Base-by-base conservation (phyloP, 2,797 vertebrate species). In the Megaceryle alcyon region DNA sequence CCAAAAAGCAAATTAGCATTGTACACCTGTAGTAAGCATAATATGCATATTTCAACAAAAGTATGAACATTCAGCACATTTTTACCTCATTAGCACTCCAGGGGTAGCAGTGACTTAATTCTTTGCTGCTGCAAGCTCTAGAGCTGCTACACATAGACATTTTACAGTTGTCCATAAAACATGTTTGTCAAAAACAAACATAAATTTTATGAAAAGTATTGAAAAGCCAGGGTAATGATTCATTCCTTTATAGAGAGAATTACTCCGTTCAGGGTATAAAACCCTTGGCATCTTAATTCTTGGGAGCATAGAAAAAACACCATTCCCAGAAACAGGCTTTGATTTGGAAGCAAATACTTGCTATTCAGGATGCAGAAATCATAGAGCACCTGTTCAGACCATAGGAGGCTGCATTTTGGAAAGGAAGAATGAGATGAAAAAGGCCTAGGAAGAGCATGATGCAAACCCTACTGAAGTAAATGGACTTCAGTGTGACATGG, bases 31-130 rank as follows among this genome's bases (percentile, higher is more conserved):
- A 95, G 92, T 82, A 96, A 95, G 82, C 71, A 77, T 76, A 96
- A 91, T 92, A 88, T 66, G 79, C 92, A 51, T 94, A 65, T 91
- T 89, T 86, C 94, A 94, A 93, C 1, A 2, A 41, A 95, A 82
- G 80, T 93, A 75, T 96, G 95, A 97, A 77, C 82, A 87, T 93
- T 96, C 95, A 96, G 95, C 96, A 96, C 80, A 91, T 97, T 97
- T 97, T 95, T 86, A 72, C 80, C 80, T 96, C 92, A 94, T 97
- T 97, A 97, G 82, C 88, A 91, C 95, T 84, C 88, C 84, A 71
- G 94, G 91, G 59, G 89, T 89, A 86, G 76, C 81, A 88, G 63
- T 39, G 76, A 86, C 83, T 95, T 95, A 94, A 92, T 89, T 86
- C 79, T 81, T 93, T 86, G 53, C 71, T 91, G 44, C 83, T 95